Evolutionary conservation across 2,113 vertebrate species (phyloP).

Genomic region (Cygnus atratus): DNA sequence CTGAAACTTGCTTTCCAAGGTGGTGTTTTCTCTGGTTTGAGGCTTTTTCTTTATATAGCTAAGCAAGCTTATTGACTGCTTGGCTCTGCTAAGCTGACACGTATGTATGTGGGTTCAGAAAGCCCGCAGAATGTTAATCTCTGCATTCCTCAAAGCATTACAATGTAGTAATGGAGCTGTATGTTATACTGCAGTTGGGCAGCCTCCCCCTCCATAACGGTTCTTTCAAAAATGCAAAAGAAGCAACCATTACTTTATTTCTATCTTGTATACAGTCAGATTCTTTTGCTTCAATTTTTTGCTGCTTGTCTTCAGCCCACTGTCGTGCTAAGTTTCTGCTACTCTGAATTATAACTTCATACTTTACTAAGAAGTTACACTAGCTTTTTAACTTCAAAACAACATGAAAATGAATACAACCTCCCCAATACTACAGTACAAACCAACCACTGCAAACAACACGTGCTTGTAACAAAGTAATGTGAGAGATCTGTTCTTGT

Average conservation of each 20-base stretch:
- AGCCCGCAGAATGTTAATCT: background rate
- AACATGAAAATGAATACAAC: background rate
- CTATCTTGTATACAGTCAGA: background rate
- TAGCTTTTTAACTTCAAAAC: background rate
- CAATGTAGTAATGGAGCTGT: background rate
- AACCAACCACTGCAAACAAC: background rate
- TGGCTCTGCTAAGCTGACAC: background rate
- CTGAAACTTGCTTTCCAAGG: background rate
- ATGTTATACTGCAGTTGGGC: background rate
- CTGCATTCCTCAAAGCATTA: background rate
- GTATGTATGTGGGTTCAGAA: background rate
- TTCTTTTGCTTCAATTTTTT: background rate
- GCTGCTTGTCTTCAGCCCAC: background rate
- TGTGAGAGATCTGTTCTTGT: background rate
- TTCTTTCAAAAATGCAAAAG: background rate
- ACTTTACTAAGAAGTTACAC: background rate
- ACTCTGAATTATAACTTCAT: background rate
- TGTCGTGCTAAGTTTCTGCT: background rate
- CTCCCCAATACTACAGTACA: background rate
- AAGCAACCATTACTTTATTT: background rate
- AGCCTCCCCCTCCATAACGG: background rate
- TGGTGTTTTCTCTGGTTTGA: background rate
- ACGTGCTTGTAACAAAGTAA: background rate
- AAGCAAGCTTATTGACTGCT: background rate
- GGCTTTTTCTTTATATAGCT: background rate